These are phyloP conservation scores for Apodemus speciosus DNA, from an alignment of 2,113 vertebrate species.

Conservation along the genomic window DNA sequence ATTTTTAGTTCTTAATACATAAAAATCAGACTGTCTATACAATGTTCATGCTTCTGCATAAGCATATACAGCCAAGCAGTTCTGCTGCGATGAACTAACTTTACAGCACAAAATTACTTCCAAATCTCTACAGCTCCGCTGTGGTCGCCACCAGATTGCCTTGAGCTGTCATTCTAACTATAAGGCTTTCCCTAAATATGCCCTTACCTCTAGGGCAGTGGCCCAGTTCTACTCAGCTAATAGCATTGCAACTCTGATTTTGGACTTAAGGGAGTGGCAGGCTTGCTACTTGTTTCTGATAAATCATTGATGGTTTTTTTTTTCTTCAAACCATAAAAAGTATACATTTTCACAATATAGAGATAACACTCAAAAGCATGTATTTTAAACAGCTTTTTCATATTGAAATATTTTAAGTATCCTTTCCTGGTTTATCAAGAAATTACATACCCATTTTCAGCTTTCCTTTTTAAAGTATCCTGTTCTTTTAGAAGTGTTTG, in stretches of 20 bases:
- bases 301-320: not conserved
- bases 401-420: conserved; percentile 16
- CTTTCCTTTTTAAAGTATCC: conserved; percentile 93
- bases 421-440: conserved; percentile 5
- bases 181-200: not conserved
- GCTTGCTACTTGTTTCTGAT: not conserved
- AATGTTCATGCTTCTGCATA: not conserved
- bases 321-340: not conserved
- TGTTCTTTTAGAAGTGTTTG: conserved; percentile 94
- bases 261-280: not conserved
- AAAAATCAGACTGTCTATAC: not conserved
- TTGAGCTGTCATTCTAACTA: not conserved
- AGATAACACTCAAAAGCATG: not conserved
- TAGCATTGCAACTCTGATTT: not conserved
- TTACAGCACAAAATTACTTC: not conserved
- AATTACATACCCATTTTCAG: conserved; percentile 93
- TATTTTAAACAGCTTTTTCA: conserved; percentile 18
- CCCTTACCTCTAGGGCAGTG: not conserved
- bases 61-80: not conserved
- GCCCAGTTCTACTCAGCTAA: not conserved
- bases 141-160: not conserved
- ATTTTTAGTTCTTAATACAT: not conserved
- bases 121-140: too few species aligned
- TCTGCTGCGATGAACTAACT: not conserved
- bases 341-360: conserved; percentile 33